phyloP scores from a whole-genome alignment of 2,797 vertebrate species.

The Simalia tracyae region DNA sequence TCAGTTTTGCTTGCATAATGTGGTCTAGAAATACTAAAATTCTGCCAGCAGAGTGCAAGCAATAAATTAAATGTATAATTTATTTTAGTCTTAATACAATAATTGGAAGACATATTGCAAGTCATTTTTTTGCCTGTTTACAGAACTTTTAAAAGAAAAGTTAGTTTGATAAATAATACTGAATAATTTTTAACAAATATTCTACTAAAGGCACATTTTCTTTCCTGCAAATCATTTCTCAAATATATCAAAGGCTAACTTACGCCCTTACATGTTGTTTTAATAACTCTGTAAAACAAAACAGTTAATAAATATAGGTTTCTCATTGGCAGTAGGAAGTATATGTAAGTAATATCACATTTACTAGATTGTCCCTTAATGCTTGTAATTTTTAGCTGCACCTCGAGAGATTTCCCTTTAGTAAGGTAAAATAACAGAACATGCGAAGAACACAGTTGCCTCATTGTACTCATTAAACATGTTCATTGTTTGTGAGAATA shows the following conservation, averaged over 20 bases:
- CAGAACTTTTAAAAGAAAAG: conserved; percentile 54
- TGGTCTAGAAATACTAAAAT: conserved; percentile 8
- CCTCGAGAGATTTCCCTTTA: conserved; percentile 41
- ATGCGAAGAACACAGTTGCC: conserved; percentile 48
- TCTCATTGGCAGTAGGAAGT: conserved; percentile 37
- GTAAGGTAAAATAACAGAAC: conserved; percentile 48
- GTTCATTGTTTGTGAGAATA: conserved; percentile 51
- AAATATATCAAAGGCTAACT: conserved; percentile 39
- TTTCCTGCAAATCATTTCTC: conserved; percentile 46
- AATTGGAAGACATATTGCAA: conserved; percentile 52
- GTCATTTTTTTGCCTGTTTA: conserved; percentile 32
- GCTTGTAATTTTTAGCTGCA: conserved; percentile 36
- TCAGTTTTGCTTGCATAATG: neutral
- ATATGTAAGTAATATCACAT: neutral
- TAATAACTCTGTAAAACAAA: conserved; percentile 51
- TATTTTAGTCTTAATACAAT: conserved; percentile 48
- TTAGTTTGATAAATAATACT: conserved; percentile 52
- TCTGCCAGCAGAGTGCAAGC: conserved; percentile 31
- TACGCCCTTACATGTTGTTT: conserved; percentile 28
- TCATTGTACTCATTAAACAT: conserved; percentile 45
- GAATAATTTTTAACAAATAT: conserved; percentile 52
- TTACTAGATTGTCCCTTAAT: conserved; percentile 16
- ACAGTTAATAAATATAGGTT: conserved; percentile 43
- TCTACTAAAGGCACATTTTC: conserved; percentile 35
- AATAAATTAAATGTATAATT: conserved; percentile 43